phyloP scores from a whole-genome alignment of 2,888 invertebrate genomes.

The Nysson spinosus region DNA sequence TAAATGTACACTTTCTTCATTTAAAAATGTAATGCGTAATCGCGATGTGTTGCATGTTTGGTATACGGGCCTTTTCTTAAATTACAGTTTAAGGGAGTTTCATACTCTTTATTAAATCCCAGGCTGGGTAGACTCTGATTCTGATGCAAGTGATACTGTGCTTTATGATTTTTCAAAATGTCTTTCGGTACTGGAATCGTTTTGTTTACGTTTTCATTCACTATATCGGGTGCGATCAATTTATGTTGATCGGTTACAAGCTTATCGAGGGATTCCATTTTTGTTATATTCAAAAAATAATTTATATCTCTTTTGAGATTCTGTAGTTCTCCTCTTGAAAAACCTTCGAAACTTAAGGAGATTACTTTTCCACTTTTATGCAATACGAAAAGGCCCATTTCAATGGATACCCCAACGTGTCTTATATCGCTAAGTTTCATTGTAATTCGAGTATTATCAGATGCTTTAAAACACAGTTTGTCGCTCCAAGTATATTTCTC shows the following conservation, averaged over 20 bases:
- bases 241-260: neutral
- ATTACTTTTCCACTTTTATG: slow-evolving; percentile 52
- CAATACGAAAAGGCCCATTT: slow-evolving; percentile 61
- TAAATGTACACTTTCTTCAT: too few species aligned
- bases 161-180: neutral
- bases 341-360: slow-evolving; percentile 53
- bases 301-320: slow-evolving; percentile 52
- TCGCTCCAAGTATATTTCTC: slow-evolving; percentile 60
- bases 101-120: neutral
- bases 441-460: slow-evolving; percentile 21
- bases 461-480: slow-evolving; percentile 43
- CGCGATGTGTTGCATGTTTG: too few species aligned
- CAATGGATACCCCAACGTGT: slow-evolving; percentile 59
- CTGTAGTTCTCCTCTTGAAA: slow-evolving; percentile 55
- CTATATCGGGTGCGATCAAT: neutral
- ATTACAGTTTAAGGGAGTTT: neutral
- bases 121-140: slow-evolving; percentile 46
- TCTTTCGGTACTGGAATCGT: neutral
- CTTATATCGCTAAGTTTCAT: slow-evolving; percentile 62
- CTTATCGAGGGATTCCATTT: slow-evolving; percentile 31
- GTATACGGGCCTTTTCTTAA: slow-evolving; percentile 18
- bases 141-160: slow-evolving; percentile 20
- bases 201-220: neutral
- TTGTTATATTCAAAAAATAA: slow-evolving; percentile 50
- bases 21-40: too few species aligned